These are phyloP conservation scores for Athrips mouffetella DNA, from an alignment of 2,888 invertebrate genomes.

Conservation along the genomic window DNA sequence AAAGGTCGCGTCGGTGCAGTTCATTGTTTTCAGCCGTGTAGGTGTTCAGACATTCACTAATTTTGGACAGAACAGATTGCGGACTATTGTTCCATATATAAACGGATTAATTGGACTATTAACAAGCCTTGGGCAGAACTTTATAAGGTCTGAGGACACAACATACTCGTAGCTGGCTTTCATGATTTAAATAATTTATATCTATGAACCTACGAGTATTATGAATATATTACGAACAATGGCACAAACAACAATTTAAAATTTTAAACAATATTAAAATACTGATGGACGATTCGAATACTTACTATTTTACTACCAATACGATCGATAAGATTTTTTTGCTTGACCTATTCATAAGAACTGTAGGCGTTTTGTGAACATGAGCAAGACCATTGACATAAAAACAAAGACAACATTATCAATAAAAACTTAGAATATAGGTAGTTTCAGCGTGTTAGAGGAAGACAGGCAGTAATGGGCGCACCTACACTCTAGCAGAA, in stretches of 20 bases:
- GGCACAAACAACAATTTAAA: no score
- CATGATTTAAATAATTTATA: background rate
- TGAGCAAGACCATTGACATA: no score
- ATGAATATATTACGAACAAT: no score
- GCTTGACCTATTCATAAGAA: conserved; percentile 11
- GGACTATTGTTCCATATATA: background rate
- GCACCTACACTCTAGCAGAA: conserved; percentile 27
- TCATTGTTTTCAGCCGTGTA: background rate
- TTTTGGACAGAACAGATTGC: background rate
- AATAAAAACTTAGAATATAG: conserved; percentile 15
- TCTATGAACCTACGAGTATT: no score
- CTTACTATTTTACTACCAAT: background rate
- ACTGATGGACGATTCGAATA: no score
- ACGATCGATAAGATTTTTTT: conserved; percentile 1
- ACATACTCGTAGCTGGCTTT: background rate
- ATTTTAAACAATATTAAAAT: no score
- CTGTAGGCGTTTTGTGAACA: conserved; percentile 13
- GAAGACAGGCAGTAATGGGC: conserved; percentile 23
- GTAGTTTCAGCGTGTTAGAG: conserved; percentile 12
- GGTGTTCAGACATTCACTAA: conserved; percentile 1
- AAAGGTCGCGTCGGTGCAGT: background rate
- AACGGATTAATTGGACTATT: background rate
- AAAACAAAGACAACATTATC: conserved; percentile 14
- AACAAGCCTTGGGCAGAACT: background rate
- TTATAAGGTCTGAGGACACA: background rate